Evolutionary conservation across 2,888 invertebrate genomes (phyloP).

Genomic region (Thysanoteuthis rhombus): DNA sequence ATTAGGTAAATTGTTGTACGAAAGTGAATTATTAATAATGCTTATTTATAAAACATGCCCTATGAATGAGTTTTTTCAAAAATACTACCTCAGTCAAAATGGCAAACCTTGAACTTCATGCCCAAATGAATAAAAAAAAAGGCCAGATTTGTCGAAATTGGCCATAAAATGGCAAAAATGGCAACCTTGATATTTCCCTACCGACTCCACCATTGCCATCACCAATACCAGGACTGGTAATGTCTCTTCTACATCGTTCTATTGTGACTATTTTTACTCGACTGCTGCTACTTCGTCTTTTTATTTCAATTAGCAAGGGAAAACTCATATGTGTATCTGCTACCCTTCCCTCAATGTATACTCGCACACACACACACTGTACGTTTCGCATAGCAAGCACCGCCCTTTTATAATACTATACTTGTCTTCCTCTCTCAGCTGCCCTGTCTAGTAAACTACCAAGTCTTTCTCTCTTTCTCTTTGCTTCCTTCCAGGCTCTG

Average conservation of each 20-base stretch:
- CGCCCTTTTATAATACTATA: background rate
- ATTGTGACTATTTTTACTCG: background rate
- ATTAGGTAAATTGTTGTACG: no score
- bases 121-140: no score
- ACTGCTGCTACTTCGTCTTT: background rate
- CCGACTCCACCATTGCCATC: background rate
- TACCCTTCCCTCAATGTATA: background rate
- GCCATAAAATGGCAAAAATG: no score
- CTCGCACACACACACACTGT: background rate
- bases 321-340: slow-evolving; percentile 12
- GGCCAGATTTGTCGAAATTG: no score
- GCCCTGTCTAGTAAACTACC: background rate
- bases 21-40: no score
- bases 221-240: background rate
- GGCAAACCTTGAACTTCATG: no score
- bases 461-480: background rate
- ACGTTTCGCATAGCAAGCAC: background rate
- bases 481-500: background rate
- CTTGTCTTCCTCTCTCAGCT: background rate
- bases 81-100: no score
- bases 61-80: no score
- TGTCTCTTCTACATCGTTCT: background rate
- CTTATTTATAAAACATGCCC: no score
- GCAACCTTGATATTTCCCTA: no score
- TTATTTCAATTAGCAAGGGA: background rate